Base-by-base conservation (phyloP, 2,888 invertebrate species). In the Sepiola atlantica region DNA sequence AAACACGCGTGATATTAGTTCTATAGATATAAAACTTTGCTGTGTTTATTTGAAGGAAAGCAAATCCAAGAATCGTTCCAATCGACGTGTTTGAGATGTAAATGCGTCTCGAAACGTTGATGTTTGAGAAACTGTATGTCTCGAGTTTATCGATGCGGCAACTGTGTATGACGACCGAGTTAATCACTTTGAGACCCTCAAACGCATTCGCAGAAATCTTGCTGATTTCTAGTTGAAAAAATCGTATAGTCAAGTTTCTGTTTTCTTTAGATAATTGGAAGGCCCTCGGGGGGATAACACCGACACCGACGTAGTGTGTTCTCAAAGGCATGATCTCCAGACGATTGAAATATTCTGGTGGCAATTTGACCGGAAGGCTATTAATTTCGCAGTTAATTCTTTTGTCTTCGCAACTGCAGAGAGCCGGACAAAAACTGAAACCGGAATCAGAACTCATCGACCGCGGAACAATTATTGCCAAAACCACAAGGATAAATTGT, bases 301-400 rank as follows among this genome's bases (percentile, higher is more conserved):
- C n/a, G 3, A 18, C 14, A 3, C 1, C 1, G 16, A 16, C n/a
- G 16, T 16, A 2, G 1, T 0, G 16, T 12, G 10, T 32, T 32
- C 32, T n/a, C 1, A 32, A 16, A 2, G 2, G 12, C 1, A 8
- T 20, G 14, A 32, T 77, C 3, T 16, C 1, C 16, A 77, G n/a
- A 6, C 0, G 0, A 32, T 0, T 77, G n/a, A 32, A 77, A 14
- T n/a, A 14, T 16, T 32, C 77, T 4, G 77, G 77, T 16, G 77
- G 77, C n/a, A 32, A 16, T n/a, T 32, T 77, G n/a, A 77, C 77
- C 32, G 77, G 77, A n/a, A 77, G 77, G 32, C 77, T n/a, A 3
- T 77, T 14, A 4, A 32, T 32, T 32, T n/a, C n/a, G n/a, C 77
- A 77, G 18, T 0, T 2, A 14, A 77, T 77, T 14, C 0, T n/a